phyloP scores from a whole-genome alignment of 2,888 invertebrate species.

The Hirtodrosophila histrioides region DNA sequence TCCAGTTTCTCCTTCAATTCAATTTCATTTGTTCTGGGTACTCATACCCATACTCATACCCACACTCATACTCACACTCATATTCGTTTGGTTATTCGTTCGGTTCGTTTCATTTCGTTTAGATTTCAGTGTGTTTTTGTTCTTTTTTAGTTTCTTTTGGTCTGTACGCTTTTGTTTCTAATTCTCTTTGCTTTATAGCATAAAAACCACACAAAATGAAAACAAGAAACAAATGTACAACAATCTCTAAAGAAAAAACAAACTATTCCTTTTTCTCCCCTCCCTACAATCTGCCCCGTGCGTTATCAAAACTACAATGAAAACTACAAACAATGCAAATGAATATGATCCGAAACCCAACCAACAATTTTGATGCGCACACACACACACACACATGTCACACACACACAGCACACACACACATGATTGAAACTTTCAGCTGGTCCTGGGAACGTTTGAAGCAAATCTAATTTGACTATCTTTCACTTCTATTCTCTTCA shows the following conservation, averaged over 20 bases:
- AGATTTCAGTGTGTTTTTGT: constrained; percentile 31
- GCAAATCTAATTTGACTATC: constrained; percentile 83
- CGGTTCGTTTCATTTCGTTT: constrained; percentile 42
- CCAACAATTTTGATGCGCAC: constrained; percentile 21
- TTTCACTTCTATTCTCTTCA: constrained; percentile 71
- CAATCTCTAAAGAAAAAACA: constrained; percentile 28
- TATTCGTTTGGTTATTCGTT: constrained; percentile 30
- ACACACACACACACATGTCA: constrained; percentile 18
- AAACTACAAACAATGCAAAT: constrained; percentile 67
- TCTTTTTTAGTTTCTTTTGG: constrained; percentile 38
- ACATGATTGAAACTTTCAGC: constrained; percentile 71
- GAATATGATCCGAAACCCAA: constrained; percentile 50
- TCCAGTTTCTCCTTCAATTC: constrained; percentile 17
- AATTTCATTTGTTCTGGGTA: constrained; percentile 35
- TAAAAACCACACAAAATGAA: constrained; percentile 32
- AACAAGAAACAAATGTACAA: constrained; percentile 16
- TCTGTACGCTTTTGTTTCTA: constrained; percentile 54
- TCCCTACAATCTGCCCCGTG: constrained; percentile 13
- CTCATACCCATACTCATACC: constrained; percentile 1
- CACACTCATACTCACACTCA: neutral
- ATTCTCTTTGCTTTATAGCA: constrained; percentile 42
- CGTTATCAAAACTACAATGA: constrained; percentile 57
- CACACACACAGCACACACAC: constrained; percentile 19
- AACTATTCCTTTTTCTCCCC: constrained; percentile 32
- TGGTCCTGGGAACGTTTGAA: constrained; percentile 84